A percentile compares a stretch with the other conserved stretches of the same genome.
Conservation (phyloP, 2,113 vertebrate species). For the Pollachius pollachius region DNA sequence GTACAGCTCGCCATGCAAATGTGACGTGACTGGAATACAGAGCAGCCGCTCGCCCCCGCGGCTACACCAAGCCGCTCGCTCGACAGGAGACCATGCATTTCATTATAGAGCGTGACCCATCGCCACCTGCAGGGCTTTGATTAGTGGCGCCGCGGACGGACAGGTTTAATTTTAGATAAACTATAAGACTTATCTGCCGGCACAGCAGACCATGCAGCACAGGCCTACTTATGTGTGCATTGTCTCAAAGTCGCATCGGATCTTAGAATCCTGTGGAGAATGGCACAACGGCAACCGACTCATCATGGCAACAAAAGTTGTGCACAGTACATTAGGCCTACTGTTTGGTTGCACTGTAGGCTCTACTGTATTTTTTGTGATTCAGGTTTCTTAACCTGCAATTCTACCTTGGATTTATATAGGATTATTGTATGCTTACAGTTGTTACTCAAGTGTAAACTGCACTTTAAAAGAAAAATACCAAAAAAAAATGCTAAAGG, state of each 20-base stretch:
- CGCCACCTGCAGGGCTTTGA: conserved; percentile 57
- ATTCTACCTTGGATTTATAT: too few species aligned
- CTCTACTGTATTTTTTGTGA: too few species aligned
- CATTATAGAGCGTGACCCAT: conserved; percentile 55
- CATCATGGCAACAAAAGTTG: neutral
- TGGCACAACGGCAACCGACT: neutral
- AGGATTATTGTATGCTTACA: too few species aligned
- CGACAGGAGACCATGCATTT: conserved; percentile 50
- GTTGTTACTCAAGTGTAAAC: too few species aligned
- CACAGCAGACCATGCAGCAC: conserved; percentile 14
- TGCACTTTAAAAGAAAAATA: too few species aligned
- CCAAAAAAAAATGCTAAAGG: too few species aligned
- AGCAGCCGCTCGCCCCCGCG: conserved; percentile 51
- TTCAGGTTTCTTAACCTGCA: too few species aligned
- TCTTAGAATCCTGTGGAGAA: conserved; percentile 25
- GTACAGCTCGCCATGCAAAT: conserved; percentile 54
- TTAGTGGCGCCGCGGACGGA: conserved; percentile 52
- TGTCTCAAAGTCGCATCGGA: too few species aligned
- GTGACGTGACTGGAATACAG: conserved; percentile 70
- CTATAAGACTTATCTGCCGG: conserved; percentile 30
- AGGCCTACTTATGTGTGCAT: conserved; percentile 21
- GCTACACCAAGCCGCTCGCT: conserved; percentile 42
- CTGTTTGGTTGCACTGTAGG: too few species aligned
- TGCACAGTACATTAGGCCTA: too few species aligned
- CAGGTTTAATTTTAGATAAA: conserved; percentile 57